Conservation (phyloP, 1,140 invertebrate genomes). For the Capitella teleta region DNA sequence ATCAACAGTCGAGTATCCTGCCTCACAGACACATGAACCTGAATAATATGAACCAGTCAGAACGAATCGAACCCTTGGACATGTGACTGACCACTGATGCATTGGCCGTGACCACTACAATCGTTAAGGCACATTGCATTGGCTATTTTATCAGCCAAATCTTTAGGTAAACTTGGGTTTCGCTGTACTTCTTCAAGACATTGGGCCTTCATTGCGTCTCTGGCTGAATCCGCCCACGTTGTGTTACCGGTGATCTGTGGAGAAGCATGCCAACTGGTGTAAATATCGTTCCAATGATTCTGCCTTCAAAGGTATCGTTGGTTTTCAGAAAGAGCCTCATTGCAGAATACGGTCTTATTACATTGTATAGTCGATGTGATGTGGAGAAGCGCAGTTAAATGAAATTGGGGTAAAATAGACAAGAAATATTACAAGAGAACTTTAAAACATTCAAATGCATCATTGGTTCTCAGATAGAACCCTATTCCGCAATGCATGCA, state of each 20-base stretch:
- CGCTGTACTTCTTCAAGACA: slow-evolving; percentile 12
- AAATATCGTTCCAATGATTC: not conserved
- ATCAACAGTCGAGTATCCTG: slow-evolving; percentile 3
- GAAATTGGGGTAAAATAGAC: too few relatives aligned
- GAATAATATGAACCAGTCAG: not conserved
- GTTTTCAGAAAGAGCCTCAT: too few relatives aligned
- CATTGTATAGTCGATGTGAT: too few relatives aligned
- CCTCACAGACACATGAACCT: slow-evolving; percentile 9
- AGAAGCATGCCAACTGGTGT: not conserved
- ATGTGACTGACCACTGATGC: slow-evolving; percentile 7
- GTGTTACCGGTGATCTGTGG: slow-evolving; percentile 9
- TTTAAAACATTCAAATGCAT: too few relatives aligned
- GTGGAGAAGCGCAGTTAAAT: too few relatives aligned
- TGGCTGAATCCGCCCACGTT: slow-evolving; percentile 10
- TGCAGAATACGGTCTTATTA: too few relatives aligned
- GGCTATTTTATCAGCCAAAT: slow-evolving; percentile 5
- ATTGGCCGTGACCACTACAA: slow-evolving; percentile 10
- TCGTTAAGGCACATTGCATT: slow-evolving; percentile 11
- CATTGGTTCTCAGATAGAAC: too few relatives aligned
- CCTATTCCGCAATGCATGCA: too few relatives aligned
- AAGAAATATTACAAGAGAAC: too few relatives aligned
- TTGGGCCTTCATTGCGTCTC: slow-evolving; percentile 13
- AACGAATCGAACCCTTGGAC: not conserved
- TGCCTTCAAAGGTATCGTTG: not conserved
- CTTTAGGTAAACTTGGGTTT: slow-evolving; percentile 5